These are phyloP conservation scores for Xiphydria camelus DNA, from an alignment of 2,888 invertebrate species.

Conservation along the genomic window DNA sequence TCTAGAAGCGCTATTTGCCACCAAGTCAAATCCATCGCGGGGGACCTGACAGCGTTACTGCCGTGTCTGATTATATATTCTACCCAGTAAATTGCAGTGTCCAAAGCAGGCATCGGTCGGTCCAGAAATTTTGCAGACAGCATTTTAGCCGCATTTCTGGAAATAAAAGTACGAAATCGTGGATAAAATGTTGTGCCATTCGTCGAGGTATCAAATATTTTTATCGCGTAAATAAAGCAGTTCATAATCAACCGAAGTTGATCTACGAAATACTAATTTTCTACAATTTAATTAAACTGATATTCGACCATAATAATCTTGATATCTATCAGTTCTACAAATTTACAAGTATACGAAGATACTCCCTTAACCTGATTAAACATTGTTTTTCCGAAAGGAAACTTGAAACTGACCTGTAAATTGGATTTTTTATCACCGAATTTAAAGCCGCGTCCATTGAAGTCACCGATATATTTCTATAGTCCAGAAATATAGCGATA, in stretches of 20 bases:
- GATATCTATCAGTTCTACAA: too few species aligned
- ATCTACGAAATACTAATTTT: too few species aligned
- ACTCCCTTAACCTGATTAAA: too few species aligned
- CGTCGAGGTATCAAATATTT: slow-evolving; percentile 18
- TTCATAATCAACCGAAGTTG: too few species aligned
- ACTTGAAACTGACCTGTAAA: slow-evolving; percentile 37
- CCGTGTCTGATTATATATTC: slow-evolving; percentile 8
- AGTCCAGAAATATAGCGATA: slow-evolving; percentile 36
- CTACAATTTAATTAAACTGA: too few species aligned
- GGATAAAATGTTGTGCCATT: slow-evolving; percentile 29
- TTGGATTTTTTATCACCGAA: slow-evolving; percentile 36
- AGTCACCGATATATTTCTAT: slow-evolving; percentile 31
- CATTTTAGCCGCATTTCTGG: too few species aligned
- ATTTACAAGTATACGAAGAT: too few species aligned
- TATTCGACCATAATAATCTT: too few species aligned
- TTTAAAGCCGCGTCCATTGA: slow-evolving; percentile 38
- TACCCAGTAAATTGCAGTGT: slow-evolving; percentile 8
- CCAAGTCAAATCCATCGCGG: slow-evolving; percentile 7
- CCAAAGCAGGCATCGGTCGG: slow-evolving; percentile 3
- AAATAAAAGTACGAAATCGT: slow-evolving; percentile 36
- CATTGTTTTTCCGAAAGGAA: too few species aligned
- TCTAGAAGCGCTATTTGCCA: slow-evolving; percentile 9
- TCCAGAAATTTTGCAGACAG: too few species aligned
- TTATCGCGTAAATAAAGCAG: too few species aligned
- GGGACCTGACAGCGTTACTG: background rate